Evolutionary conservation across 2,113 vertebrate species (phyloP), one percentile per base, ranked within the genome.

Genomic region (Chamaea fasciata): DNA sequence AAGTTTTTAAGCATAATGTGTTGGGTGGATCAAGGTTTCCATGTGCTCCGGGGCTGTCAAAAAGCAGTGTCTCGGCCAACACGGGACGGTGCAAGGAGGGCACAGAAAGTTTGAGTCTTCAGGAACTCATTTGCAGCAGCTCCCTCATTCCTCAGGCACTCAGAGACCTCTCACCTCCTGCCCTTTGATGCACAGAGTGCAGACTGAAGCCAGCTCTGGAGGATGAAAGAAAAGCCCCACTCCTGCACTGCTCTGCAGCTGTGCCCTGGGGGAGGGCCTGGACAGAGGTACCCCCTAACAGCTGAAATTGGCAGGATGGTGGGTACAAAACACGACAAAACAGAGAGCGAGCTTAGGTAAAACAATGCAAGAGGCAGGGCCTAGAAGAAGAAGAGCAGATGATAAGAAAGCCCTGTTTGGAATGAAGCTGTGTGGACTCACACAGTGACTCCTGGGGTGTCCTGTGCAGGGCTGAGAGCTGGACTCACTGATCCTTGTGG

Each of bases 11-110:
- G 35, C 65, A 79, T 92, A 92, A 93, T 89, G 56, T 64, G 53
- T 69, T 95, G 96, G 69, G 92, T 94, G 95, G 86, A 90, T 96
- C 90, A 95, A 96, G 94, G 94, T 96, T 96, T 97, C 93, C 88
- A 68, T 97, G 89, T 78, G 71, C 75, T 92, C 22, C 76, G 90
- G 27, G 1, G 50, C 89, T 75, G 94, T 93, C 94, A 81, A 86
- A 86, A 92, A 77, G 19, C 2, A 23, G 27, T 1, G 13, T n/a
- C 56, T 70, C 41, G 30, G 92, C 91, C 95, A 95, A 21, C 55
- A 89, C 10, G 16, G 56, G 67, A 86, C 0, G 11, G 44, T 41
- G 65, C 0, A 2, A 92, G 59, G 52, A 92, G 65, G 89, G 81
- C 91, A 91, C 68, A 92, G 89, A 94, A 89, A 94, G 30, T 74